These are phyloP conservation scores for Amiota minor DNA, from an alignment of 2,888 invertebrate species.

Conservation along the genomic window DNA sequence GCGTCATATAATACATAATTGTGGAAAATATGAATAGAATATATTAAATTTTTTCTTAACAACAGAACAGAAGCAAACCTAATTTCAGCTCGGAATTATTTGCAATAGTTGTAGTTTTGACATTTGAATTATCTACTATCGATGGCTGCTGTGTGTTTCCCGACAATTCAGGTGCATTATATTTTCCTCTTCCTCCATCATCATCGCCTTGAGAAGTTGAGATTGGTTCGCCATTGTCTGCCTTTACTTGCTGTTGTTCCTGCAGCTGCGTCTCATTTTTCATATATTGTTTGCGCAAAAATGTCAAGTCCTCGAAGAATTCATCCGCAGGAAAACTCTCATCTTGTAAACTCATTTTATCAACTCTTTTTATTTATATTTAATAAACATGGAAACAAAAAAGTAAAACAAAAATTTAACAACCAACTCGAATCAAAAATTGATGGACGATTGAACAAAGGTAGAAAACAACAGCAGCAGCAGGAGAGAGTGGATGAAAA, in stretches of 20 bases:
- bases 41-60: not conserved
- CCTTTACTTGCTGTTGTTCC: slow-evolving; percentile 18
- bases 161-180: slow-evolving; percentile 43
- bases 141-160: slow-evolving; percentile 35
- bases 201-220: slow-evolving; percentile 26
- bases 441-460: no score
- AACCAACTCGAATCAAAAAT: not conserved
- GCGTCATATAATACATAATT: slow-evolving; percentile 34
- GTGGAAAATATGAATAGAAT: not conserved
- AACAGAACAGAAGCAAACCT: not conserved
- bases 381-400: not conserved
- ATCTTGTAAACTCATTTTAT: slow-evolving; percentile 66
- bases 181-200: not conserved
- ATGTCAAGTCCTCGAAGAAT: slow-evolving; percentile 51
- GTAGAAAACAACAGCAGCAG: no score
- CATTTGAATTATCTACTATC: slow-evolving; percentile 38
- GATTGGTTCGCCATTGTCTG: slow-evolving; percentile 27
- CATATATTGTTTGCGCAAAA: slow-evolving; percentile 34
- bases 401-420: not conserved
- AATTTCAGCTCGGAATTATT: slow-evolving; percentile 55
- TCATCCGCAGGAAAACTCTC: slow-evolving; percentile 69
- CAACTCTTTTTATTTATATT: not conserved
- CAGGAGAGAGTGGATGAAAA: no score
- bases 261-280: slow-evolving; percentile 24
- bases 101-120: slow-evolving; percentile 59